Base-by-base conservation (phyloP, 1,140 invertebrate species). In the Pinna nobilis region DNA sequence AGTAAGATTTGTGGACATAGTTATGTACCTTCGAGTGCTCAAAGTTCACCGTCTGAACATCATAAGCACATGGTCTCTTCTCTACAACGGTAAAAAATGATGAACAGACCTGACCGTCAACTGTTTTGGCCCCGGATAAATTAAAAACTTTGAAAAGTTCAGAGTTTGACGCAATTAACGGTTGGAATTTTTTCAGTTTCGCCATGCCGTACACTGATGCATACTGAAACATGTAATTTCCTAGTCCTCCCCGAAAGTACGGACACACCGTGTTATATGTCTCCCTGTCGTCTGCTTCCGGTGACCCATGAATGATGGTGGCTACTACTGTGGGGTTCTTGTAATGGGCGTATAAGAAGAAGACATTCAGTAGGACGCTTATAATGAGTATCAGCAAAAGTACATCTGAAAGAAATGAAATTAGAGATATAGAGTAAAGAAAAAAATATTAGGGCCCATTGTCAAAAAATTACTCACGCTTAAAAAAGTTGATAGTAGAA, bases 161-260 rank as follows among this genome's bases (percentile, higher is more conserved):
- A 23, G 59, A 63, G 18, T n/a, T 5, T 41, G 59, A 35, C 6
- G 59, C 39, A 9, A 63, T 63, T 41, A 23, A 47, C 3, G 66
- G 6, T 2, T n/a, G 51, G 59, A 72, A 69, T 3, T 70, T 51
- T 6, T 71, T 71, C 9, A 4, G n/a, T 0, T 47, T 44, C 13
- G 78, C 75, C 20, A 77, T 74, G 0, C 78, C 75, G 18, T 69
- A 77, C 0, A 74, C n/a, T n/a, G 78, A 80, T 1, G 78, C 75
- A 37, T 71, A 80, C 23, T 74, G 63, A 69, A 77, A 77, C 74
- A 80, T 70, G 2, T 49, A 35, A 41, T 80, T 80, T 13, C 75
- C 78, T 23, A 76, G 41, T 20, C 77, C 39, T 1, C 73, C 77
- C 13, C 51, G 23, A 32, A 70, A 74, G 23, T 23, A 30, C 7